phyloP scores from a whole-genome alignment of 2,888 invertebrate genomes.

The Congeria kusceri region DNA sequence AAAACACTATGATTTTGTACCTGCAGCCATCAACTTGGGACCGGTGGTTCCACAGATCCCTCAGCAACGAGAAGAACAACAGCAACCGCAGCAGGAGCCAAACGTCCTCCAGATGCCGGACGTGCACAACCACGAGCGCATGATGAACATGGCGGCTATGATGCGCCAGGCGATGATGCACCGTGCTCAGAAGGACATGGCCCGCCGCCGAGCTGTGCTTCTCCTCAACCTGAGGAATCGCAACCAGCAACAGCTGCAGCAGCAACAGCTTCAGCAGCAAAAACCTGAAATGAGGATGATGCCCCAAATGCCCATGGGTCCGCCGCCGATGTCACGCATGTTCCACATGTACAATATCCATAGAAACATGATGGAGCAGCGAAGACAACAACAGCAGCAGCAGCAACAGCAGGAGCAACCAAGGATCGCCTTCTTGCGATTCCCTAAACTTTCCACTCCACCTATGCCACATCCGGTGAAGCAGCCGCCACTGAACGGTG shows the following conservation, averaged over 20 bases:
- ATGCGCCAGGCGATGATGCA: slow-evolving; percentile 47
- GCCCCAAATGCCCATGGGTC: not conserved
- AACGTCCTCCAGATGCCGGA: not conserved
- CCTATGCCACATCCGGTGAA: slow-evolving; percentile 46
- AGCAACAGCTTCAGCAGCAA: slow-evolving; percentile 5
- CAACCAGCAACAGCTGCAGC: slow-evolving; percentile 2
- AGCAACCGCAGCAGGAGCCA: not conserved
- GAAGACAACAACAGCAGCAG: not conserved
- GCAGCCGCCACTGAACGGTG: slow-evolving; percentile 32
- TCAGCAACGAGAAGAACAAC: too few species aligned
- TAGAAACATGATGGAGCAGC: slow-evolving; percentile 7
- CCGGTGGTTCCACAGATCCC: too few species aligned
- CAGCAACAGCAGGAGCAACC: slow-evolving; percentile 12
- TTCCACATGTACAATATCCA: slow-evolving; percentile 28
- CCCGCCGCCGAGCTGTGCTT: slow-evolving; percentile 33
- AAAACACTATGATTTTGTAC: too few species aligned
- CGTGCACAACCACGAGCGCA: slow-evolving; percentile 13
- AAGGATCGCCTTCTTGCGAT: slow-evolving; percentile 35
- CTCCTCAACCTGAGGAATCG: slow-evolving; percentile 23
- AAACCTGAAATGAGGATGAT: not conserved
- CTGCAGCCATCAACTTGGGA: too few species aligned
- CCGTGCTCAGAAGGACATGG: slow-evolving; percentile 43
- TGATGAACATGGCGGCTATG: slow-evolving; percentile 47
- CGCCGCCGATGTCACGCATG: slow-evolving; percentile 30
- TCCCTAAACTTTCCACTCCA: slow-evolving; percentile 20